Conservation (phyloP, 2,888 invertebrate genomes). For the Lacanobia wlatinum region DNA sequence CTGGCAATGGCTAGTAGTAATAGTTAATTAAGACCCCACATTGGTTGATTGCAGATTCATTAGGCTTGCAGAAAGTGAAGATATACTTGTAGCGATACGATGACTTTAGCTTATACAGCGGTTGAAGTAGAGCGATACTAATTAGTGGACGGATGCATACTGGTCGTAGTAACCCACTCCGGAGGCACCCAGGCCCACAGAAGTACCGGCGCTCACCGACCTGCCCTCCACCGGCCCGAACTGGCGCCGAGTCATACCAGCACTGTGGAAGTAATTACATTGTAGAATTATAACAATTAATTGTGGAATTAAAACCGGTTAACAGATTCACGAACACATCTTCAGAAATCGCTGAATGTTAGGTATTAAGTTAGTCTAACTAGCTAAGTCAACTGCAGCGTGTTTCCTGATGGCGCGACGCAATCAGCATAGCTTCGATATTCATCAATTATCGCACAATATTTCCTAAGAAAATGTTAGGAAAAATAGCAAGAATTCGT, state of each 20-base stretch:
- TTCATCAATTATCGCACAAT: too few species aligned
- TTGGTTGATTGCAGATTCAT: background rate
- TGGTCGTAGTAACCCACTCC: conserved; percentile 80
- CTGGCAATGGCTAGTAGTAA: background rate
- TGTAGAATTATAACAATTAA: background rate
- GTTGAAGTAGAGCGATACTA: background rate
- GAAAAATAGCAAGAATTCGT: too few species aligned
- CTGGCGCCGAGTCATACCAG: conserved; percentile 71
- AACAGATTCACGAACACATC: background rate
- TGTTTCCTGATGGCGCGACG: background rate
- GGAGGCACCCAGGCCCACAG: conserved; percentile 74
- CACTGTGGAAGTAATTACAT: conserved; percentile 63
- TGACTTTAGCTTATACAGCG: conserved; percentile 18
- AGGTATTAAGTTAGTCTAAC: background rate
- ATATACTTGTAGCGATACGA: background rate
- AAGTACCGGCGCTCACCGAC: conserved; percentile 75
- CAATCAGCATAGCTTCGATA: too few species aligned
- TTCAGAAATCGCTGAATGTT: background rate
- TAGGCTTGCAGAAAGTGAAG: background rate
- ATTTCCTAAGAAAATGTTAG: too few species aligned
- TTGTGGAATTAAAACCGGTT: background rate
- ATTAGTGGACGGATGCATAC: conserved; percentile 68
- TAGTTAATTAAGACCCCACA: too few species aligned
- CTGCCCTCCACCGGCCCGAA: conserved; percentile 67
- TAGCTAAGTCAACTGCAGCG: background rate